Evolutionary conservation across 1,140 invertebrate species (phyloP), one percentile per base, ranked within the genome.

Genomic region (Leptopilina boulardi): DNA sequence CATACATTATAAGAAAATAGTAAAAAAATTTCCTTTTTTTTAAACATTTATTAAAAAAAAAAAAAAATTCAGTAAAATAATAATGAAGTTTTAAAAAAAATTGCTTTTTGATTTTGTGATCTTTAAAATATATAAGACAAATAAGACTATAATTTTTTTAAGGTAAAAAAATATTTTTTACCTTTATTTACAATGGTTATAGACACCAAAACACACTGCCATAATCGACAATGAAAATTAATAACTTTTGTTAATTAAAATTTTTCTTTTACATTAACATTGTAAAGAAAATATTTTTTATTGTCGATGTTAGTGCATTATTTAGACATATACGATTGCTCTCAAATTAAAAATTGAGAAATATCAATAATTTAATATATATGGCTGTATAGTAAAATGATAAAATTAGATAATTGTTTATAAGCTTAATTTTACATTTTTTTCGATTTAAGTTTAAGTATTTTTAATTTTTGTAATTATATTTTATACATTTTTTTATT

Each of bases 221-320:
- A 66, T 66, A 15, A 30, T 66, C 56, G 56, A 66, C 56, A 66
- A 66, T 66, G 26, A 13, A 30, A 30, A 66, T 66, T 38, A 38
- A 38, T 0, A 30, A 6, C n/a, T 51, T 8, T 54, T 54, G 21
- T 19, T 21, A 54, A 19, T 19, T 11, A 51, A 51, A 54, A 0
- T 54, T 30, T 66, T 23, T 59, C 3, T 2, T 15, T n/a, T n/a
- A 26, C n/a, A 26, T 15, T 30, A 10, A 23, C 13, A 1, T 66
- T 66, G 9, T 13, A 15, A 66, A 30, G n/a, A 15, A 30, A 54
- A 11, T 21, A 21, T 54, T n/a, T 66, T 66, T 34, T 66, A 30
- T 66, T 66, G 59, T 66, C 59, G 59, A 66, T 66, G 6, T 66
- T 66, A 66, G 59, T 66, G 59, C 59, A 66, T 66, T 66, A 66